Evolutionary conservation across 2,888 invertebrate genomes (phyloP), one percentile per base, ranked within the genome.

Genomic region (Ophion ventricosus): DNA sequence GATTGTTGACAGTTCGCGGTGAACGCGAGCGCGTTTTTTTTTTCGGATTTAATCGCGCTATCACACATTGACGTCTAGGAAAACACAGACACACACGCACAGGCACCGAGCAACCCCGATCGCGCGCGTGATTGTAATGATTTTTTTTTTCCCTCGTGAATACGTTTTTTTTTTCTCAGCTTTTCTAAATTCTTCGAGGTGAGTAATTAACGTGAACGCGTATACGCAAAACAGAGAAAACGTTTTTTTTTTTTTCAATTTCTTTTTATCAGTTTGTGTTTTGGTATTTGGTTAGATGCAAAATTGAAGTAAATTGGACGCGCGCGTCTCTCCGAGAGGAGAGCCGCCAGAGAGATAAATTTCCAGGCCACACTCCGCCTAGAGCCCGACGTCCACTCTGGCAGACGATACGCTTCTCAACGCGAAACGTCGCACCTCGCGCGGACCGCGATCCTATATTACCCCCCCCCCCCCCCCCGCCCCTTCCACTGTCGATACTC

Each of bases 361-460:
- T 80, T 76, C 70, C 83, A 83, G 80, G 83, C 85, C 64, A 77
- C 70, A 77, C 84, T 82, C 79, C 72, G 76, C 84, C 84, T 84
- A 49, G 14, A 85, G 70, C 84, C 80, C 76, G 73, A 64, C 82
- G 84, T 77, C 77, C 75, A 81, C 80, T 83, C 77, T 81, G 79
- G 77, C 86, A 86, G 86, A 86, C 86, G 86, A 86, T 86, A 82
- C 82, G 82, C 79, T 82, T 80, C 80, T 80, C 80, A 80, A 61
- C 84, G 85, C 82, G 63, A 74, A 72, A 67, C 77, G 70, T 72
- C 84, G 81, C 84, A 78, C 83, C 35, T 29, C 61, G 70, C 73
- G 73, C 75, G 72, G 77, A 69, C 67, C 78, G 49, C 79, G 56
- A 79, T 78, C 17, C 57, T 57, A n/a, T 25, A 49, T 49, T 26